Conservation (phyloP, 2,113 vertebrate genomes). For the Siphamia tubifer region DNA sequence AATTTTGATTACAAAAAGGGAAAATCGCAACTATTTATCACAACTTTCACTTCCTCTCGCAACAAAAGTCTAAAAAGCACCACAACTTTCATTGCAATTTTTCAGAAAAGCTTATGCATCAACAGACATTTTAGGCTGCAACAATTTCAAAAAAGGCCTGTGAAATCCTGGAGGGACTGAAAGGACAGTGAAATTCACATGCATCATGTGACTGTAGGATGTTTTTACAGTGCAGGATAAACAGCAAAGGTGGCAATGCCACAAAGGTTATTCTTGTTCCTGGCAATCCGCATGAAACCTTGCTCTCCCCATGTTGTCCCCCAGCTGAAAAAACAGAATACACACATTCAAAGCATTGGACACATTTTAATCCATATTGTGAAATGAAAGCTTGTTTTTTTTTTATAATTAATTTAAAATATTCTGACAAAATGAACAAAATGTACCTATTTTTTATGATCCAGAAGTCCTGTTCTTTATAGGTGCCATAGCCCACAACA, state of each 20-base stretch:
- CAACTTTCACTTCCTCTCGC: too few species aligned
- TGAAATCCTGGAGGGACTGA: too few species aligned
- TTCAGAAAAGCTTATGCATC: too few species aligned
- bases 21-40: too few species aligned
- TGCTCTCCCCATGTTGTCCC: conserved; percentile 75
- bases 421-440: too few species aligned
- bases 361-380: neutral
- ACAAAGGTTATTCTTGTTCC: conserved; percentile 77
- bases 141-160: too few species aligned
- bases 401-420: too few species aligned
- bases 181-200: too few species aligned
- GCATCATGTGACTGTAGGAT: neutral
- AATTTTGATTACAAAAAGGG: too few species aligned
- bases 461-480: conserved; percentile 75
- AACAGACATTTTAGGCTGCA: too few species aligned
- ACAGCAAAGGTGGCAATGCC: conserved; percentile 72
- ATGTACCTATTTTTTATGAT: conserved; percentile 77
- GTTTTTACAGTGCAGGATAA: conserved; percentile 62
- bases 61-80: too few species aligned
- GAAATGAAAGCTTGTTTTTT: neutral
- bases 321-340: conserved; percentile 71
- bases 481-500: conserved; percentile 72
- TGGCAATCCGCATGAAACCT: conserved; percentile 76
- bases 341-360: neutral
- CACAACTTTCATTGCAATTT: too few species aligned